These are phyloP conservation scores for Argya squamiceps DNA, from an alignment of 2,797 vertebrate genomes.

Conservation along the genomic window DNA sequence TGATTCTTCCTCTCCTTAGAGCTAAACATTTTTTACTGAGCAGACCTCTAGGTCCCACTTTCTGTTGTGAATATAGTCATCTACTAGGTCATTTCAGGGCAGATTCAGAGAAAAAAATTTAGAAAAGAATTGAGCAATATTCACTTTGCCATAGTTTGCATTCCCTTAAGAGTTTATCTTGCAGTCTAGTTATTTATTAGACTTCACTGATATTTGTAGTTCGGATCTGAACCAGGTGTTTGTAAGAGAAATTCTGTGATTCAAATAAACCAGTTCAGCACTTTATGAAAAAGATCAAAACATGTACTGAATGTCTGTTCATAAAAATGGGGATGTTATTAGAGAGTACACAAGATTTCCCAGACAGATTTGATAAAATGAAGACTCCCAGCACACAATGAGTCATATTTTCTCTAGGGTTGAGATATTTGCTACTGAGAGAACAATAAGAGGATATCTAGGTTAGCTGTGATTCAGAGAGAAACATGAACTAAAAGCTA, in stretches of 20 bases:
- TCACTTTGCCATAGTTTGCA: neutral
- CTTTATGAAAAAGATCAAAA: neutral
- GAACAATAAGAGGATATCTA: neutral
- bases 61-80: neutral
- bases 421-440: neutral
- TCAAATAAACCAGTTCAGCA: neutral
- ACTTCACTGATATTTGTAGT: neutral
- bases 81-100: neutral
- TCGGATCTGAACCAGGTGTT: neutral
- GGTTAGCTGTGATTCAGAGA: neutral
- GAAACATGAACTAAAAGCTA: neutral
- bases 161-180: neutral
- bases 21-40: neutral
- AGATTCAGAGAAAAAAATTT: neutral
- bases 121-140: neutral
- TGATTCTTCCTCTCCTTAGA: neutral
- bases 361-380: neutral
- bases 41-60: neutral
- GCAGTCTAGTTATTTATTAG: neutral
- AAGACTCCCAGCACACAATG: neutral
- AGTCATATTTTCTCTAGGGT: neutral
- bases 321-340: neutral
- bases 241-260: neutral
- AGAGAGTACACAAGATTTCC: neutral
- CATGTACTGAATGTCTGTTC: neutral